These are phyloP conservation scores for Monopis laevigella DNA, from an alignment of 2,888 invertebrate genomes.

Conservation along the genomic window DNA sequence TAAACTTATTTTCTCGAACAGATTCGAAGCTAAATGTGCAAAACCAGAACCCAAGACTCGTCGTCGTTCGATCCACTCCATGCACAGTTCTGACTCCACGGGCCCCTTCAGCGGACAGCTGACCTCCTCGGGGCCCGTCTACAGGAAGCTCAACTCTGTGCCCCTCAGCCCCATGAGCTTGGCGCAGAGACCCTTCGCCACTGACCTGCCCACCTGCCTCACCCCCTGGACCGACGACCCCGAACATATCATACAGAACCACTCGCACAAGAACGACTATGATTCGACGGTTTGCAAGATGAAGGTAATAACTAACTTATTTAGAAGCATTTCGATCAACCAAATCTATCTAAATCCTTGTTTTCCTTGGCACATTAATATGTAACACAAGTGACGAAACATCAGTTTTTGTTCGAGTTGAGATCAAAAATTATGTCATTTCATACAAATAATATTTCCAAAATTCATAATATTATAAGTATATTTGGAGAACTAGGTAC, in stretches of 20 bases:
- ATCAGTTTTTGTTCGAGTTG: no score
- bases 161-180: conserved; percentile 36
- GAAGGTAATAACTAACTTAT: no score
- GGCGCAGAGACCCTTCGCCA: conserved; percentile 26
- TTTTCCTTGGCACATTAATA: no score
- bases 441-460: no score
- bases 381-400: no score
- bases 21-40: no score
- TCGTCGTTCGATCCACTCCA: conserved; percentile 32
- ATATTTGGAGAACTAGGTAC: no score
- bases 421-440: no score
- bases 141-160: conserved; percentile 42
- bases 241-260: conserved; percentile 66
- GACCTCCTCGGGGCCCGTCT: conserved; percentile 58
- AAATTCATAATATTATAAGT: no score
- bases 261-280: conserved; percentile 74
- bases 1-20: no score
- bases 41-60: conserved; percentile 18
- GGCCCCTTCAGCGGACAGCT: conserved; percentile 66
- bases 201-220: conserved; percentile 26
- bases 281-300: conserved; percentile 72
- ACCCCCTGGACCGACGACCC: conserved; percentile 61
- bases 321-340: no score
- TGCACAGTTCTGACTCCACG: conserved; percentile 24
- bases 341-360: no score